Evolutionary conservation across 2,888 invertebrate genomes (phyloP), one percentile per base, ranked within the genome.

Genomic region (Pseudococcus viburni): DNA sequence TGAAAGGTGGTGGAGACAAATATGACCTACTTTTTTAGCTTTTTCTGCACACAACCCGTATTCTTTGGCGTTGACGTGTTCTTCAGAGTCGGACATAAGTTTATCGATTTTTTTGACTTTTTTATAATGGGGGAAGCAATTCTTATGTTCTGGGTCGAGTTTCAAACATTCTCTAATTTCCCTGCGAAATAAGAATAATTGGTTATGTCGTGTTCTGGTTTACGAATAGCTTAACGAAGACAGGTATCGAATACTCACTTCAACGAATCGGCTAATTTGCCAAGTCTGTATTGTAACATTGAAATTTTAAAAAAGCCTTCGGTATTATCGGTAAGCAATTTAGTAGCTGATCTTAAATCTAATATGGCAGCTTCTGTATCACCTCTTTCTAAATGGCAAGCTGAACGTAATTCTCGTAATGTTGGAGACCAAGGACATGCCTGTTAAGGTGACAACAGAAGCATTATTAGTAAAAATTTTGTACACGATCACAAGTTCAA

Each of bases 91-190:
- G 39, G 92, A 91, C 88, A 97, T 91, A 89, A 95, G 93, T 91
- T 97, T 98, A 90, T 96, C 97, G 17, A 99, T 94, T 91, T 98
- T 98, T 91, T 98, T 98, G 51, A 99, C 93, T 91, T 96, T 97
- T 92, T 99, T 99, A 93, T 99, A 99, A 91, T 98, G 95, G 26
- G 96, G 95, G 92, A 98, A 98, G 92, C 99, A 99, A 90, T 95
- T 94, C 92, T 98, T 97, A 92, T 99, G 98, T 91, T 99, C 99
- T 0, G 99, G 99, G 92, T 99, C 99, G 73, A 99, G 93, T 91
- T 97, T 98, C 22, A 99, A 93, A 92, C 99, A 99, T 92, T 99
- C 99, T 26, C 99, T 95, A 90, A 99, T 95, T 92, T 99, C 97
- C 92, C 94, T 95, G 91, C 55, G 91, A 91, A 39, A 33, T 33